Percentiles rank a stretch among this genome's conserved stretches.
Evolutionary conservation across 2,888 invertebrate species (phyloP).

Genomic region (Choreutis nemorana): DNA sequence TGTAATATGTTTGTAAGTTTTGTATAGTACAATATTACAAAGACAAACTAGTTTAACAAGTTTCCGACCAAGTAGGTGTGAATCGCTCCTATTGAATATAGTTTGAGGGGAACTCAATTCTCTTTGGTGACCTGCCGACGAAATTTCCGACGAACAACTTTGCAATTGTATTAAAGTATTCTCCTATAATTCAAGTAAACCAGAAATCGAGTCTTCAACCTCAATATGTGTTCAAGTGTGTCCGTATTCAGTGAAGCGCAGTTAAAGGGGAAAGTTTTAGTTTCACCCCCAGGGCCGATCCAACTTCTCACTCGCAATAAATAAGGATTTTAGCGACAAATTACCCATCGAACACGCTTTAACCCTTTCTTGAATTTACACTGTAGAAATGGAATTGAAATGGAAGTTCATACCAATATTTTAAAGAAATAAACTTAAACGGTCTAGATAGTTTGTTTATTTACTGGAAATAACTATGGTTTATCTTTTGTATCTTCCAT

Average conservation of each 20-base stretch:
- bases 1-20: too few relatives aligned
- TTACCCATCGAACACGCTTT: conserved; percentile 58
- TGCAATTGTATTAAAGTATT: conserved; percentile 46
- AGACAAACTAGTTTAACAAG: too few relatives aligned
- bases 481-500: too few relatives aligned
- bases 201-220: conserved; percentile 55
- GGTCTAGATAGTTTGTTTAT: too few relatives aligned
- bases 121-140: conserved; percentile 11
- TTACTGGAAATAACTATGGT: too few relatives aligned
- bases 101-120: neutral
- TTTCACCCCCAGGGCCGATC: conserved; percentile 56
- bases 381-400: too few relatives aligned
- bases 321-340: conserved; percentile 66
- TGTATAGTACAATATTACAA: too few relatives aligned
- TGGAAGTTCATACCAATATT: too few relatives aligned
- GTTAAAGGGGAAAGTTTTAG: conserved; percentile 58
- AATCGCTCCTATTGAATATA: conserved; percentile 1
- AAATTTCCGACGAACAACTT: conserved; percentile 25
- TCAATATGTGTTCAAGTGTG: conserved; percentile 60
- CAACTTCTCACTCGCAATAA: conserved; percentile 61
- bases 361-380: conserved; percentile 46
- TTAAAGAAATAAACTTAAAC: too few relatives aligned
- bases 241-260: conserved; percentile 55
- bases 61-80: too few relatives aligned
- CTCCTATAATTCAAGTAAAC: conserved; percentile 49